Evolutionary conservation across 2,113 vertebrate genomes (phyloP).

Genomic region (Zosterops lateralis): DNA sequence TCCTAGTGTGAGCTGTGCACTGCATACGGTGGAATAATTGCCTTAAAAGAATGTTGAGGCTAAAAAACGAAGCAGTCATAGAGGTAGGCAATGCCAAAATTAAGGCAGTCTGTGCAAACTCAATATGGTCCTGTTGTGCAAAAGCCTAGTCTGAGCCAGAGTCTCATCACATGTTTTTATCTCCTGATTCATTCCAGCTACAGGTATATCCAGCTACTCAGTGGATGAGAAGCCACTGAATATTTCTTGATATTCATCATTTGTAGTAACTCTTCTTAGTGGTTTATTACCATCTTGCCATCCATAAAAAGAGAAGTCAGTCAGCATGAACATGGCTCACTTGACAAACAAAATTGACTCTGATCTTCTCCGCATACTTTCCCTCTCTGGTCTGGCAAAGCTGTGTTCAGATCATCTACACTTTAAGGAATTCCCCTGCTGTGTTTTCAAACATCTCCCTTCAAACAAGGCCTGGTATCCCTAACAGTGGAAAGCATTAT

Average conservation of each 20-base stretch:
- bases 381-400: neutral
- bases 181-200: neutral
- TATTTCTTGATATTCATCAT: neutral
- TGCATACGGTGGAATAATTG: neutral
- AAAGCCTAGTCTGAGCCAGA: neutral
- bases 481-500: neutral
- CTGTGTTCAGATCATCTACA: neutral
- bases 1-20: neutral
- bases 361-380: neutral
- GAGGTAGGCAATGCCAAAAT: constrained; percentile 32
- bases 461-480: neutral
- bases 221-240: neutral
- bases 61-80: neutral
- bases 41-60: constrained; percentile 14
- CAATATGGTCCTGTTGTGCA: neutral
- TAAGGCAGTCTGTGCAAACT: neutral
- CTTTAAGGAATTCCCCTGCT: neutral
- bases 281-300: neutral
- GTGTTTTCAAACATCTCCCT: neutral
- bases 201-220: neutral
- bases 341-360: neutral
- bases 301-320: neutral
- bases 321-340: neutral
- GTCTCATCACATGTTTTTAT: neutral
- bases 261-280: neutral